Evolutionary conservation across 2,888 invertebrate species (phyloP), one percentile per base, ranked within the genome.

Genomic region (Leptopilina syphax): DNA sequence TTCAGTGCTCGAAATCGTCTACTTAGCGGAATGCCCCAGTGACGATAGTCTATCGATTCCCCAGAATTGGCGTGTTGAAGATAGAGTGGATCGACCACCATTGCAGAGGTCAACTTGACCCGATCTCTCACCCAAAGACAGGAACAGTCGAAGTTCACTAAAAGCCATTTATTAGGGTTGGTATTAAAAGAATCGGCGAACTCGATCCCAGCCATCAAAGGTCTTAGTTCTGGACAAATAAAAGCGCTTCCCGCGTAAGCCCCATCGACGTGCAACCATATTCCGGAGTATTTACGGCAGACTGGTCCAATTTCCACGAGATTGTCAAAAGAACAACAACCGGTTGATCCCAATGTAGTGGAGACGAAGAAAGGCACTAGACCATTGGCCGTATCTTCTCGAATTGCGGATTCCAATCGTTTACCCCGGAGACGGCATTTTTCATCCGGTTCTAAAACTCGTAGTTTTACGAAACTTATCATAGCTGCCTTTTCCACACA

Each of bases 261-360:
- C 0, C 95, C 97, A 90, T 97, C 97, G 2, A 97, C 96, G 91
- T 97, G 97, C 44, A 97, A 93, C 97, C 97, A 98, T n/a, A 96
- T 93, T 77, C 93, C 93, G 0, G 95, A 93, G 83, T 93, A 92
- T 1, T 92, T 92, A 79, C 93, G 93, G 84, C 95, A 95, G 2
- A 97, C 94, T 24, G 95, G 95, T 1, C 97, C 95, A 78, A 98
- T 94, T 92, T 97, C 97, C 0, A 93, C 92, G 10, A 98, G 92
- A 85, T 96, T 95, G 91, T 98, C 97, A 90, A 97, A 97, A 0
- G 97, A 95, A 88, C 96, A 96, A 80, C 95, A 95, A 0, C 96
- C 95, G 0, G 97, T 97, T 1, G 97, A 96, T 0, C 98, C 97
- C 10, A 97, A 92, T 0, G 97, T 97, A 0, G 96, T 94, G 3